phyloP scores from a whole-genome alignment of 2,888 invertebrate genomes.

The Pristionchus entomophagus region DNA sequence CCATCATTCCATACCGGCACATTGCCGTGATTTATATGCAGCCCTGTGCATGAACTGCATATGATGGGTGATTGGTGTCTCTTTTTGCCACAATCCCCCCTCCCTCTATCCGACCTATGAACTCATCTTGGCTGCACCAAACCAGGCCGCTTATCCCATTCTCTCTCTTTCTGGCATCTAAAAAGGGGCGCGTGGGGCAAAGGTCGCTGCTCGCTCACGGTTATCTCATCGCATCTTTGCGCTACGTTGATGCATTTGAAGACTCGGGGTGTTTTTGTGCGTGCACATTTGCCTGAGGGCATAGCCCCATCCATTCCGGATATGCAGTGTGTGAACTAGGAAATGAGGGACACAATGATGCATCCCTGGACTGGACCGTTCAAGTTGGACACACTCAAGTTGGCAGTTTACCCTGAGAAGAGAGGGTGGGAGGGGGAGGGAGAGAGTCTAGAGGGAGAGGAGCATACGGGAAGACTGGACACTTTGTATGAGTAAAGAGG shows the following conservation, averaged over 20 bases:
- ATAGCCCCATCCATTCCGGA: slow-evolving; percentile 5
- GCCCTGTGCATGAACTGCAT: background rate
- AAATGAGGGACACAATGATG: slow-evolving; percentile 9
- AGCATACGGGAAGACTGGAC: slow-evolving; percentile 39
- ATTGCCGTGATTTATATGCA: background rate
- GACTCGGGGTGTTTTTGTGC: background rate
- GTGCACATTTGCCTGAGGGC: background rate
- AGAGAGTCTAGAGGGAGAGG: background rate
- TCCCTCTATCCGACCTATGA: background rate
- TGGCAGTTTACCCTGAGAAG: slow-evolving; percentile 20
- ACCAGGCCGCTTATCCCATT: background rate
- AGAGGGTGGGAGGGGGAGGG: background rate
- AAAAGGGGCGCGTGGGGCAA: background rate
- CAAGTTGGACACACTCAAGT: slow-evolving; percentile 37
- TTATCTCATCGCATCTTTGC: background rate
- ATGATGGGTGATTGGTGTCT: background rate
- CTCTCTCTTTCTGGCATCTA: background rate
- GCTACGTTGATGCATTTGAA: background rate
- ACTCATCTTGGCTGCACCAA: background rate
- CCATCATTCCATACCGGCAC: background rate
- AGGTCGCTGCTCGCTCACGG: background rate
- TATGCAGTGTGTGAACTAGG: background rate
- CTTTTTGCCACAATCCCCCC: background rate
- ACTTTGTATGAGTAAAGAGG: slow-evolving; percentile 35
- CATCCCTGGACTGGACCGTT: background rate